Evolutionary conservation across 2,888 invertebrate genomes (phyloP), one percentile per base, ranked within the genome.

Genomic region (Xanthorhoe spadicearia): DNA sequence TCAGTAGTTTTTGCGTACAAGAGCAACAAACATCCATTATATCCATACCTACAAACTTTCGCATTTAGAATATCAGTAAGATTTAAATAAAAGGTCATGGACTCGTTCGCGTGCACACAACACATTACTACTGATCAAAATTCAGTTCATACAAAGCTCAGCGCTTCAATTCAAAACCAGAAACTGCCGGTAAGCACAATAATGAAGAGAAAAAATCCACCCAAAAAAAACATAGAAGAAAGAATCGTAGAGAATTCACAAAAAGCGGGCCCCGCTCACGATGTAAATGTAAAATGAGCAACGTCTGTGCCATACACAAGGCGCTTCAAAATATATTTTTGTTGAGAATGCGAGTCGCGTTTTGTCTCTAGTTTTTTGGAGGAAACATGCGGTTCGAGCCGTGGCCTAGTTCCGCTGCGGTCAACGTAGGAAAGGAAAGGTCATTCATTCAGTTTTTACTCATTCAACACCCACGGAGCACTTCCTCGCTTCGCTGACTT

Each of bases 341-440:
- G 61, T 64, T 23, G 62, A 69, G 69, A 69, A 57, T 62, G 68
- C 58, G 56, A 64, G 61, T 59, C 54, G 65, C 53, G 49, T 57
- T 72, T 65, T 60, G 68, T 57, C 66, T 70, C 53, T 58, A 53
- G 72, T 76, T 77, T 43, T 70, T 68, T 58, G 49, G 64, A 60
- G 66, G 75, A 74, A 77, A 71, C 68, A 73, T 72, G 78, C 77
- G 69, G 72, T 76, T 73, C 73, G 69, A 74, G 48, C 64, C 76
- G 78, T 82, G 87, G 80, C 85, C 88, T 81, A 88, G 82, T 87
- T 89, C 84, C 80, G 77, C 80, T 76, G 82, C 84, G 85, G 83
- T 83, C 82, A 82, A 66, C 77, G 68, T 75, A 72, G 74, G 82
- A 85, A 82, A 72, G 74, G 82, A 85, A 82, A 80, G 80, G 81